Evolutionary conservation across 2,113 vertebrate species (phyloP).

Genomic region (Cyphomyrus discorhynchus): DNA sequence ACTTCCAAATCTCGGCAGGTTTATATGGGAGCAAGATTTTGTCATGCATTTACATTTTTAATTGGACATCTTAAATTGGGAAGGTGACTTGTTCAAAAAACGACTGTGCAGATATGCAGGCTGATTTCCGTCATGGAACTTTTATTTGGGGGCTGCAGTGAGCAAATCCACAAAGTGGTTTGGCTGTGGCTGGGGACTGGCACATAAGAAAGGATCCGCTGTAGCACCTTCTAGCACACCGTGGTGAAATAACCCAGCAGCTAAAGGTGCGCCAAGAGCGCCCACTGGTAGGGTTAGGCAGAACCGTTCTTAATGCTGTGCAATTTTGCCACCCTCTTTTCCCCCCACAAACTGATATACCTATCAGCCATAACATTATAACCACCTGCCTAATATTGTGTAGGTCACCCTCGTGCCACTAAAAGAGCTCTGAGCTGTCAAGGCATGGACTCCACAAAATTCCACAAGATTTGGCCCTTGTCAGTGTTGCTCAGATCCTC

Average conservation of each 20-base stretch:
- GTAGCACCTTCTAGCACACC: not conserved
- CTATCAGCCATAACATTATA: not conserved
- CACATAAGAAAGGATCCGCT: not conserved
- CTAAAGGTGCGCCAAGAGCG: not conserved
- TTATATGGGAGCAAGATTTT: not conserved
- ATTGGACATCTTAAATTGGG: not conserved
- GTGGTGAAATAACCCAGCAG: not conserved
- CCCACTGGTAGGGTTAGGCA: not conserved
- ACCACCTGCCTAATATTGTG: not conserved
- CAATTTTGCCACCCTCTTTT: not conserved
- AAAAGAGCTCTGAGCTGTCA: not conserved
- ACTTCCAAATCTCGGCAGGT: not conserved
- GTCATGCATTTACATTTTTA: not conserved
- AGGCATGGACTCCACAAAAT: not conserved
- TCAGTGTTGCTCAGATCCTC: not conserved
- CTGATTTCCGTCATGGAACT: not conserved
- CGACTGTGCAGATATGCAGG: not conserved
- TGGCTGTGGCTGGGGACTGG: not conserved
- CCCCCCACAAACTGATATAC: not conserved
- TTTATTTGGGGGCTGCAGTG: not conserved
- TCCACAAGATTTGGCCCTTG: not conserved
- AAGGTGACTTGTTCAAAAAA: not conserved
- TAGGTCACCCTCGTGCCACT: not conserved
- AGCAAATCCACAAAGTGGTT: not conserved
- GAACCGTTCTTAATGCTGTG: not conserved